Evolutionary conservation across 2,113 vertebrate genomes (phyloP).

Genomic region (Notechis scutatus): DNA sequence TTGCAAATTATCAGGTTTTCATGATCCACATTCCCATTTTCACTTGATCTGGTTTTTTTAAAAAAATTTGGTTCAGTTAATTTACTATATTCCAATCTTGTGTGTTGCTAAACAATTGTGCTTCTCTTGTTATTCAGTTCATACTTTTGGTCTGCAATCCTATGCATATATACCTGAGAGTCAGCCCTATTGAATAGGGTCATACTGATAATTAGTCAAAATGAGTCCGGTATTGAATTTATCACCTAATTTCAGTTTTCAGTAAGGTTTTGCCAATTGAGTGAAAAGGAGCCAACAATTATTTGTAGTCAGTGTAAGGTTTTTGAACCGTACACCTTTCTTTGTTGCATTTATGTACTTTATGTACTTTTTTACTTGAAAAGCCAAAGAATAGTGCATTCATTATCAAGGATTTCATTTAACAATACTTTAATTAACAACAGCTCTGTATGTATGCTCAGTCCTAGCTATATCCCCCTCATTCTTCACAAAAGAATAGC

Average conservation of each 20-base stretch:
- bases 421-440: slow-evolving; percentile 67
- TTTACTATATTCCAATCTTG: background rate
- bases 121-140: slow-evolving; percentile 5
- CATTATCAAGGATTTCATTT: slow-evolving; percentile 66
- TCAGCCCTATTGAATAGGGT: background rate
- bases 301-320: slow-evolving; percentile 58
- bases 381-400: slow-evolving; percentile 61
- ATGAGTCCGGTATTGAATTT: slow-evolving; percentile 15
- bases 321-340: slow-evolving; percentile 52
- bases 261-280: slow-evolving; percentile 31
- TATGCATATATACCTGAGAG: background rate
- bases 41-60: background rate
- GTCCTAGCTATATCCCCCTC: slow-evolving; percentile 48
- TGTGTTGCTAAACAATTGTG: background rate
- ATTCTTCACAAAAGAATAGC: slow-evolving; percentile 62
- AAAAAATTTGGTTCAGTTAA: background rate
- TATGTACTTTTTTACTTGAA: slow-evolving; percentile 59
- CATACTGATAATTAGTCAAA: background rate
- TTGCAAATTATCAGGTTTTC: background rate
- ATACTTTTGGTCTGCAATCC: slow-evolving; percentile 21
- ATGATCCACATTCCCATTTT: background rate
- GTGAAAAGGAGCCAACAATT: slow-evolving; percentile 50
- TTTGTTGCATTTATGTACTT: slow-evolving; percentile 59
- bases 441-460: slow-evolving; percentile 44
- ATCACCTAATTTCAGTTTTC: slow-evolving; percentile 39